Base-by-base conservation (phyloP, 2,113 vertebrate genomes). In the Setophaga petechia region DNA sequence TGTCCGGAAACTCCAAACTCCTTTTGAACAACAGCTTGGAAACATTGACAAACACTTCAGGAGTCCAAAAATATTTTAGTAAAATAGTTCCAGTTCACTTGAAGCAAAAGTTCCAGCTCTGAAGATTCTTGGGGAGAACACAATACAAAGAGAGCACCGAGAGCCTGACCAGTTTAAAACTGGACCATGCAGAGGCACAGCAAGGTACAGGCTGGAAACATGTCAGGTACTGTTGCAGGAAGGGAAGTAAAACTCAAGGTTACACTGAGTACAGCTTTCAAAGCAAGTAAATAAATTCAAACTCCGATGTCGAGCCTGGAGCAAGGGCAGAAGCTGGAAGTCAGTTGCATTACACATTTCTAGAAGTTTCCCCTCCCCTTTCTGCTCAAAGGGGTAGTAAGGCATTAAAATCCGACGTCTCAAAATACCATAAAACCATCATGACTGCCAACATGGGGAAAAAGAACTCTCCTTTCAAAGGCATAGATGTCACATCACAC, bases 281-380 rank as follows among this genome's bases (percentile, higher is more conserved):
- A 77, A 93, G 85, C 51, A 47, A 78, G 49, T 54, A 89, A 89
- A 90, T 61, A 7, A 86, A 93, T 86, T 72, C 87, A 68, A 85
- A 92, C 66, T 73, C 44, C 54, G 84, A n/a, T 3, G 5, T 72
- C 62, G 84, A 47, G 49, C 86, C 74, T 51, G 37, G 82, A 89
- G 92, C 92, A 96, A 96, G 83, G 75, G 68, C 84, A 93, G 49
- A 72, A 93, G 65, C 73, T 57, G 52, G 37, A 89, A 94, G 86
- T 89, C 80, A 89, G 55, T 55, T 67, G 33, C 59, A 65, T 59
- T 84, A 79, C 15, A 27, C 12, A 6, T 78, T 84, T 86, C 90
- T 20, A 31, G 39, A 86, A 62, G 51, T 27, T 74, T 86, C 30
- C 68, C 67, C 67, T 80, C 54, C 37, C 22, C 22, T 43, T 90